Evolutionary conservation across 2,888 invertebrate species (phyloP).

Genomic region (Aplocera efformata): DNA sequence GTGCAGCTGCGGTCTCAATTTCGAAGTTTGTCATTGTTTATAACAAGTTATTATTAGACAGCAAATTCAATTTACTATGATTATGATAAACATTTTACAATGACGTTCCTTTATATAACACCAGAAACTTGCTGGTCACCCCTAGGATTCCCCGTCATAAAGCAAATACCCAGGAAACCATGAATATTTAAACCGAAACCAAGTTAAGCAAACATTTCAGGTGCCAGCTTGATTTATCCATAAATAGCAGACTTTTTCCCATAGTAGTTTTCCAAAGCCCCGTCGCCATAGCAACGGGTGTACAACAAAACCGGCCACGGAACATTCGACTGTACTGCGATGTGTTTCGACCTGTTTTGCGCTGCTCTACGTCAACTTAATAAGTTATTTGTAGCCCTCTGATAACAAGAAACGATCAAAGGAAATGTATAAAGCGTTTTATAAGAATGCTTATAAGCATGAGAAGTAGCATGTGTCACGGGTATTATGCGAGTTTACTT

Average conservation of each 20-base stretch:
- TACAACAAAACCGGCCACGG: conserved; percentile 37
- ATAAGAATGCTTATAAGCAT: conserved; percentile 16
- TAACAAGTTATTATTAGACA: too few relatives aligned
- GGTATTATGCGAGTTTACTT: not conserved
- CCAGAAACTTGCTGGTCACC: too few relatives aligned
- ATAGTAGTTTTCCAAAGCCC: too few relatives aligned
- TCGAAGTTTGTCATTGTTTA: too few relatives aligned
- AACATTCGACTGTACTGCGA: conserved; percentile 16
- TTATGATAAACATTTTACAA: too few relatives aligned
- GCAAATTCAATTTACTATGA: too few relatives aligned
- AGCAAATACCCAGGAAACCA: conserved; percentile 19
- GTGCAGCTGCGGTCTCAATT: too few relatives aligned
- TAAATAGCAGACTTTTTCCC: conserved; percentile 23
- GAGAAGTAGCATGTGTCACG: conserved; percentile 9
- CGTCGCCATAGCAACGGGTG: conserved; percentile 45
- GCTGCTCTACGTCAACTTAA: conserved; percentile 11
- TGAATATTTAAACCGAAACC: conserved; percentile 25
- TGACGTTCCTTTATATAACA: too few relatives aligned
- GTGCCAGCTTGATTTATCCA: conserved; percentile 28
- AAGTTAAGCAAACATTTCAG: conserved; percentile 31
- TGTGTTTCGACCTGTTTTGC: conserved; percentile 7
- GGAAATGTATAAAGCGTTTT: conserved; percentile 15
- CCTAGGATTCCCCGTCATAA: not conserved
- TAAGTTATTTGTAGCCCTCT: conserved; percentile 22
- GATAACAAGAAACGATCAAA: conserved; percentile 20